These are phyloP conservation scores for Brenthis daphne DNA, from an alignment of 2,888 invertebrate genomes.

Conservation along the genomic window DNA sequence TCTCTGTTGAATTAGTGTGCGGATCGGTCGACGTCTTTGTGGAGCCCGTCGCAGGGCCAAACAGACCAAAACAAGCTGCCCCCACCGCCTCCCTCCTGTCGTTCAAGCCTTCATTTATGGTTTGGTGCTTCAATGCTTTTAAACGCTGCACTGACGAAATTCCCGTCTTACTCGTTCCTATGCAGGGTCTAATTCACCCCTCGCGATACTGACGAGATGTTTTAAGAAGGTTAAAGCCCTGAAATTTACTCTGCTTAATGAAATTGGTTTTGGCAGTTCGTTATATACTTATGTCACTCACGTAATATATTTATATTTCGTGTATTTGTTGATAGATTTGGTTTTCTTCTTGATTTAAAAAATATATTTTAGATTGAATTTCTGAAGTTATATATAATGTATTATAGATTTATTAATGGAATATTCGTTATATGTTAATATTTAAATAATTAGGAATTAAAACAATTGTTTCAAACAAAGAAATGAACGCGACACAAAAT, in stretches of 20 bases:
- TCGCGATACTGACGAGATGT: conserved; percentile 18
- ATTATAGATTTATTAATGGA: too few relatives aligned
- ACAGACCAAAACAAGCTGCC: conserved; percentile 80
- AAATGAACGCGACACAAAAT: neutral
- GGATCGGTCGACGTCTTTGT: conserved; percentile 81
- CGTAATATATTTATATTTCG: neutral
- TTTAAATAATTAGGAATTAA: neutral
- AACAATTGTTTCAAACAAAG: neutral
- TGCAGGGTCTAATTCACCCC: conserved; percentile 32
- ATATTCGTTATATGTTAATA: too few relatives aligned
- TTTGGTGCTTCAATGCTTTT: conserved; percentile 49
- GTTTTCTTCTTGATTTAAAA: too few relatives aligned
- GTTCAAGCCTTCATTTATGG: conserved; percentile 58
- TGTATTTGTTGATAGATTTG: too few relatives aligned
- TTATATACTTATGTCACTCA: neutral
- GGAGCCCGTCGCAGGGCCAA: conserved; percentile 77
- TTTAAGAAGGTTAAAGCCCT: conserved; percentile 25
- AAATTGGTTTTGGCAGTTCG: conserved; percentile 12
- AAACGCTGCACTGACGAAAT: conserved; percentile 47
- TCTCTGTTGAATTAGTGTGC: conserved; percentile 81
- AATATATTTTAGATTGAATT: too few relatives aligned
- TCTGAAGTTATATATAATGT: too few relatives aligned
- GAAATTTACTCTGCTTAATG: conserved; percentile 18
- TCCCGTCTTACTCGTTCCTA: conserved; percentile 40
- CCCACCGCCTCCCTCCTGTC: conserved; percentile 60